Evolutionary conservation across 1,140 invertebrate species (phyloP).

Genomic region (Polypedilum pembai): DNA sequence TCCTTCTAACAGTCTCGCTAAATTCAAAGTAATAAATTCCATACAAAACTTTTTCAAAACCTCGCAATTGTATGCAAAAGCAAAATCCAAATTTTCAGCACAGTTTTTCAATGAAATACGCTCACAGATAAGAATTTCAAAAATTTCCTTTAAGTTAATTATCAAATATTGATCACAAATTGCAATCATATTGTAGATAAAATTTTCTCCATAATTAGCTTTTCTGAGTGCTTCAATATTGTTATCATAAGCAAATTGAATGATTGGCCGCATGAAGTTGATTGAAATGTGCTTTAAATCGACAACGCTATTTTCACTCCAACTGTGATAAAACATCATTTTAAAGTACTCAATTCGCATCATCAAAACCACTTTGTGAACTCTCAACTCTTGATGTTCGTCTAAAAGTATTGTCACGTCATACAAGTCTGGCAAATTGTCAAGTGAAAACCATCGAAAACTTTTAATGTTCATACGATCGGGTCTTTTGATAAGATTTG

Average conservation of each 20-base stretch:
- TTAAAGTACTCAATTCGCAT: conserved; percentile 63
- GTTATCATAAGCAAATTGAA: conserved; percentile 58
- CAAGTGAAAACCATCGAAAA: conserved; percentile 33
- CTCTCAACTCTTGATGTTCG: conserved; percentile 48
- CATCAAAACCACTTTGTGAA: conserved; percentile 62
- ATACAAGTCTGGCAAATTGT: conserved; percentile 47
- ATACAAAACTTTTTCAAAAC: conserved; percentile 53
- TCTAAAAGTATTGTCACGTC: conserved; percentile 51
- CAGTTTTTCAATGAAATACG: conserved; percentile 57
- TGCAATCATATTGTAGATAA: conserved; percentile 54
- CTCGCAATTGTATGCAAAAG: conserved; percentile 52
- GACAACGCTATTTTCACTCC: conserved; percentile 51
- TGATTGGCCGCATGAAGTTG: conserved; percentile 47
- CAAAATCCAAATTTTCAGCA: conserved; percentile 55
- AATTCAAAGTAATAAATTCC: conserved; percentile 58
- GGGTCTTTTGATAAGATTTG: conserved; percentile 28
- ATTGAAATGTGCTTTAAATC: conserved; percentile 37
- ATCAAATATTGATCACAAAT: conserved; percentile 60
- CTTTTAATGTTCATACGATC: conserved; percentile 30
- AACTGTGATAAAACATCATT: conserved; percentile 58
- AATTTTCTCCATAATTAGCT: conserved; percentile 45
- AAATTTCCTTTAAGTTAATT: conserved; percentile 51
- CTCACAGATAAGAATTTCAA: conserved; percentile 51
- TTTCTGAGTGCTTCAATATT: conserved; percentile 45
- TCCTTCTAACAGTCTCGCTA: conserved; percentile 53